Percentiles rank a stretch among this genome's conserved stretches.
These are phyloP conservation scores for Pogoniulus pusillus DNA, from an alignment of 2,797 vertebrate species.

Conservation along the genomic window DNA sequence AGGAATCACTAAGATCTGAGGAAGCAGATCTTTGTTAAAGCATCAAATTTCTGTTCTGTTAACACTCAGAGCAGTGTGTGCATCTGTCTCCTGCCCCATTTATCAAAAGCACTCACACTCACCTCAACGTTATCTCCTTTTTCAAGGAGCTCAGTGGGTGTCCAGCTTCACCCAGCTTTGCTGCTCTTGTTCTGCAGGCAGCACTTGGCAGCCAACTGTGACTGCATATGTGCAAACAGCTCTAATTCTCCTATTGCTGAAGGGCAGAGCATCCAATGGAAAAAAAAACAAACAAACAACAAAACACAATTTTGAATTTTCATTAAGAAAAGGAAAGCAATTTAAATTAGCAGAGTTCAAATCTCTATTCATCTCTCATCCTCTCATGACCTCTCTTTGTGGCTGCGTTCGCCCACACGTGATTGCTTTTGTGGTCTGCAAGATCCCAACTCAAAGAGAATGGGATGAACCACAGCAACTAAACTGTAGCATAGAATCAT, in stretches of 20 bases:
- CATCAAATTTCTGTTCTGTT: neutral
- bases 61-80: rapidly evolving
- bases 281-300: neutral
- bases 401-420: neutral
- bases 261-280: neutral
- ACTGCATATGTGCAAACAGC: neutral
- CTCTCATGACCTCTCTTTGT: rapidly evolving
- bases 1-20: neutral
- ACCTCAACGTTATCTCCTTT: neutral
- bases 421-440: neutral
- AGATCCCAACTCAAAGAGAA: neutral
- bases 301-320: neutral
- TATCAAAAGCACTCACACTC: neutral
- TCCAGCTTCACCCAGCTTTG: neutral
- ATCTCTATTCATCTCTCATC: neutral
- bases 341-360: neutral
- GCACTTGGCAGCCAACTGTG: neutral
- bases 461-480: neutral
- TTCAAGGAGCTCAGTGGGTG: neutral
- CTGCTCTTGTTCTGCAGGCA: neutral
- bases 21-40: neutral
- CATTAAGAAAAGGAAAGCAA: neutral
- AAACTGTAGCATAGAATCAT: too few species aligned
- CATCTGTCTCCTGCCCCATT: neutral
- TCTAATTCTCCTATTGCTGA: neutral